A percentile compares a stretch with the other conserved stretches of the same genome.
Evolutionary conservation across 2,113 vertebrate genomes (phyloP).

Genomic region (Petaurus breviceps): DNA sequence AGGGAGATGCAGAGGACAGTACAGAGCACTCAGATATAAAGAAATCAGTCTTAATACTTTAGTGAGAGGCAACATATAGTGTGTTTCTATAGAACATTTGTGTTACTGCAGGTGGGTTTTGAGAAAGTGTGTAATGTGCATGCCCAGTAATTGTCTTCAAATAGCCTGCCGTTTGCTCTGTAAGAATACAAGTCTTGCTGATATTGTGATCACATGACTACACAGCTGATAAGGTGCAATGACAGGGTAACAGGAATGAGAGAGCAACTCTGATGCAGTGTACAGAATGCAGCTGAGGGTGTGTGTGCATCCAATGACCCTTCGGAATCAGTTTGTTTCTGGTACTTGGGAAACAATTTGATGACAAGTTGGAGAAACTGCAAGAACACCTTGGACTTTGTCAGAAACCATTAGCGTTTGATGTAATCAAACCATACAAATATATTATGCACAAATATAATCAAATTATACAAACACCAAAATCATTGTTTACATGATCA

Average conservation of each 20-base stretch:
- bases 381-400: too few species aligned
- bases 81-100: too few species aligned
- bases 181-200: background rate
- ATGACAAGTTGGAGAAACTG: background rate
- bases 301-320: background rate
- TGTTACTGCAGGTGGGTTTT: too few species aligned
- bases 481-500: background rate
- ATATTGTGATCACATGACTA: background rate
- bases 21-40: conserved; percentile 54
- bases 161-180: too few species aligned
- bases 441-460: too few species aligned
- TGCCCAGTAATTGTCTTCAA: too few species aligned
- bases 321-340: background rate
- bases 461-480: background rate
- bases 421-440: too few species aligned
- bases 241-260: too few species aligned
- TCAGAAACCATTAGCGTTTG: too few species aligned
- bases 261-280: background rate
- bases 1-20: conserved; percentile 47
- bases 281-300: background rate
- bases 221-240: background rate
- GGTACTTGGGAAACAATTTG: background rate
- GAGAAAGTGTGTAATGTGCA: too few species aligned
- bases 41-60: too few species aligned
- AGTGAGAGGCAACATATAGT: too few species aligned